Base-by-base conservation (phyloP, 2,888 invertebrate genomes). In the Dasysyrphus albostriatus region DNA sequence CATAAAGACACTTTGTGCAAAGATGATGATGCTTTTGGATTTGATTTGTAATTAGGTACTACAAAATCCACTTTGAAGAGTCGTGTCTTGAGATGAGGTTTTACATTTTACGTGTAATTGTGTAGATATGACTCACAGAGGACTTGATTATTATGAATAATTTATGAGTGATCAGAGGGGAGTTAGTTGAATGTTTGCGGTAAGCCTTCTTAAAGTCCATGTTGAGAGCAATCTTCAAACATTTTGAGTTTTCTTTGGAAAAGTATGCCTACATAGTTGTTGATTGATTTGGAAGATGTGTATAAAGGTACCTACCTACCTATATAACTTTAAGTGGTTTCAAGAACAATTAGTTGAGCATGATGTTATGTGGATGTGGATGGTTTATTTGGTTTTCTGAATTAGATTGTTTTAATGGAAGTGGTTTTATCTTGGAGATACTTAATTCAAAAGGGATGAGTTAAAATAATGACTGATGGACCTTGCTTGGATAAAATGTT, bases 31-130 rank as follows among this genome's bases (percentile, higher is more conserved):
- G 67, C 51, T 76, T 51, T 84, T 69, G 72, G 47, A 84, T 84
- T 84, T 84, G 56, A 72, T 76, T 81, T 85, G 84, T 81, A 81
- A 81, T 85, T 85, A 85, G 81, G 67, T 59, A 77, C 76, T 81
- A 73, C 76, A 81, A 67, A 54, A 81, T 84, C 65, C 84, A 58
- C 70, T 80, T 80, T 65, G 73, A 51, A 72, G 72, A 76, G 59
- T 69, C 54, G 59, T 65, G 61, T 51, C 42, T 58, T 76, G 76
- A 54, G 76, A 44, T 65, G 69, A 16, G 39, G 37, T 59, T 72
- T 63, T 29, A 63, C 44, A 32, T 49, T 44, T 59, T 24, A 49
- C 16, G 49, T 47, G 32, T 42, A 67, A 54, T 69, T 54, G 24
- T 70, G 24, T 70, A 70, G 63, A 49, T 72, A 73, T 54, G 63